These are phyloP conservation scores for Indri indri DNA, from an alignment of 2,113 vertebrate genomes.

Conservation along the genomic window DNA sequence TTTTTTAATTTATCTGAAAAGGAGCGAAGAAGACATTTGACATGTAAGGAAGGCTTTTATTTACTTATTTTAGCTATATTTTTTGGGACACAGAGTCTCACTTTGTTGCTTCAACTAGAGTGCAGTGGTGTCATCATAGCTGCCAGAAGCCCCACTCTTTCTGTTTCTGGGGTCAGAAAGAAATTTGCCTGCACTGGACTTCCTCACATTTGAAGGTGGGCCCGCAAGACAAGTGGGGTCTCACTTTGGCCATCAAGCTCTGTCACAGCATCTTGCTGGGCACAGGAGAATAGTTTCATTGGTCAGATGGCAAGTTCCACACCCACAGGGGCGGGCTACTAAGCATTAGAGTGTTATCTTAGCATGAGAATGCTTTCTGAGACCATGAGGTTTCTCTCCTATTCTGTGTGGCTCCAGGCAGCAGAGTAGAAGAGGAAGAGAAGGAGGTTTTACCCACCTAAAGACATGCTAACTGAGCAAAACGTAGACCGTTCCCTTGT, in stretches of 20 bases:
- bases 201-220: background rate
- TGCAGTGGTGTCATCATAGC: too few species aligned
- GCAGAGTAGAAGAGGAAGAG: background rate
- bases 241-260: background rate
- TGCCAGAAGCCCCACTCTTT: background rate
- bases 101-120: too few species aligned
- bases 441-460: background rate
- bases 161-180: background rate
- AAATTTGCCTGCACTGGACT: background rate
- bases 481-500: too few species aligned
- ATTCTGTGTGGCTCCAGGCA: background rate
- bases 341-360: background rate
- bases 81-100: too few species aligned
- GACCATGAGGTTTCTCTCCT: background rate
- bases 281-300: background rate
- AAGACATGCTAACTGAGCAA: background rate
- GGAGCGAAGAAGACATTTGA: background rate
- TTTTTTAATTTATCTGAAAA: background rate
- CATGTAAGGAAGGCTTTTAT: background rate
- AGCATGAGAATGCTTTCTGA: background rate
- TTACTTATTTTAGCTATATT: too few species aligned
- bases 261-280: background rate
- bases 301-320: background rate
- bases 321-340: background rate
- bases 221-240: background rate